A percentile compares a stretch with the other conserved stretches of the same genome.
Evolutionary conservation across 1,140 invertebrate genomes (phyloP).

Genomic region (Drosophila ohnishii): DNA sequence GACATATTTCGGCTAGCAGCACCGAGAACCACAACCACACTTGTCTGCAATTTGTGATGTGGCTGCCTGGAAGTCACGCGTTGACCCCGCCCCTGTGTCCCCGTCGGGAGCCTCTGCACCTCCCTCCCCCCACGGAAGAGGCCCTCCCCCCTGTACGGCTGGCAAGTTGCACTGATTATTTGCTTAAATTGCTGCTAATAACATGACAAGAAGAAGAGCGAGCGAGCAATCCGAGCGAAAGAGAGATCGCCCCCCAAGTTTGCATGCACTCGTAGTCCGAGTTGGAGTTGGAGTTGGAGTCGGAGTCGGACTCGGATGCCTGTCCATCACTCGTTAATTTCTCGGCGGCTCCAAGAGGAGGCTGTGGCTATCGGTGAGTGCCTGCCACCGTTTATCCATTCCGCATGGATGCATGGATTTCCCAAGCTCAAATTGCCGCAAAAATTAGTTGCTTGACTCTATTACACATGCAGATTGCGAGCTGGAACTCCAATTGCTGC

Average conservation of each 20-base stretch:
- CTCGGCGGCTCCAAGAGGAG: slow-evolving; percentile 3
- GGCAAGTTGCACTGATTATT: slow-evolving; percentile 80
- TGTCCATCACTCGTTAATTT: slow-evolving; percentile 81
- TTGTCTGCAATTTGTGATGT: slow-evolving; percentile 59
- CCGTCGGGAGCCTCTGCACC: background rate
- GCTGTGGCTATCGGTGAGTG: slow-evolving; percentile 20
- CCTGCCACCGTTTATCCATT: slow-evolving; percentile 63
- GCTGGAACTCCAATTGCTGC: slow-evolving; percentile 62
- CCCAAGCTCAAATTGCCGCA: slow-evolving; percentile 61
- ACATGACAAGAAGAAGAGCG: slow-evolving; percentile 77
- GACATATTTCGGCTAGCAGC: slow-evolving; percentile 48
- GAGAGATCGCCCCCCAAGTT: slow-evolving; percentile 54
- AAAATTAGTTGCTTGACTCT: slow-evolving; percentile 63
- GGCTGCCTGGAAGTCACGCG: slow-evolving; percentile 74
- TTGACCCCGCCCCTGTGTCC: slow-evolving; percentile 41
- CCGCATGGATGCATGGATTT: slow-evolving; percentile 51
- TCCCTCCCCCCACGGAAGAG: background rate
- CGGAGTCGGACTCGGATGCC: slow-evolving; percentile 50
- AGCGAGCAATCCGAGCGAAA: slow-evolving; percentile 24
- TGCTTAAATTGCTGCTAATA: slow-evolving; percentile 83
- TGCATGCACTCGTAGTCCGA: slow-evolving; percentile 51
- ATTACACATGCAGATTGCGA: slow-evolving; percentile 62
- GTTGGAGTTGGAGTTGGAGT: slow-evolving; percentile 21
- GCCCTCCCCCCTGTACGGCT: slow-evolving; percentile 14
- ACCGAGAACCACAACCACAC: slow-evolving; percentile 20